Evolutionary conservation across 37 sponge, comb jelly and placozoan genomes (phyloP), one percentile per base, ranked within the genome.

Genomic region (Chondrosia reniformis): DNA sequence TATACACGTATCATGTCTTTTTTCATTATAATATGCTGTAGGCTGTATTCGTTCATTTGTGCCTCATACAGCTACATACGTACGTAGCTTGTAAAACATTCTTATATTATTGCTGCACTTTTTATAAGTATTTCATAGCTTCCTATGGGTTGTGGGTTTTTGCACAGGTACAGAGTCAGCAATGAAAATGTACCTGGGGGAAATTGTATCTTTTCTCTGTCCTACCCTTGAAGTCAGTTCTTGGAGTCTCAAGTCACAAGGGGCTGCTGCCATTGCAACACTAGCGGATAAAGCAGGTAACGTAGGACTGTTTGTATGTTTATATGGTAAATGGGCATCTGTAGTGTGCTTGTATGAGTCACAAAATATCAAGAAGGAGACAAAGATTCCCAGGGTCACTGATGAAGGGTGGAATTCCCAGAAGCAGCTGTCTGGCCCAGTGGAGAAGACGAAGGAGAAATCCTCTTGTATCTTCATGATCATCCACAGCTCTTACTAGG

Each of bases 281-380:
- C 63, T 91, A 9, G 86, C 91, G 28, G 81, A 80, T 39, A 91
- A 84, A 17, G 83, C 82, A 80, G 81, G 91, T 91, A 55, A 76
- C 71, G 17, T 34, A 37, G 6, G 37, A 46, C 55, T 32, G 41
- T 13, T 25, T 9, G 32, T 13, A 30, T 57, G 46, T 32, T 40
- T 22, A 19, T 3, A 38, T 38, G 22, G 17, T 10, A 13, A 25
- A 10, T 9, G 33, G n/a, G 37, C 17, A 56, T 55, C 33, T 76
- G 32, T 22, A 15, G 27, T 4, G 3, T 8, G 2, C 24, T n/a
- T 75, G 54, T 17, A 12, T 2, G 55, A 7, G 3, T 30, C 12
- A 25, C 28, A 21, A 73, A 22, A 15, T 73, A n/a, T n/a, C n/a
- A n/a, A n/a, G n/a, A n/a, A n/a, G n/a, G n/a, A n/a, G n/a, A n/a